Base-by-base conservation (phyloP, 2,113 vertebrate species). In the Thalassarche chlororhynchos region DNA sequence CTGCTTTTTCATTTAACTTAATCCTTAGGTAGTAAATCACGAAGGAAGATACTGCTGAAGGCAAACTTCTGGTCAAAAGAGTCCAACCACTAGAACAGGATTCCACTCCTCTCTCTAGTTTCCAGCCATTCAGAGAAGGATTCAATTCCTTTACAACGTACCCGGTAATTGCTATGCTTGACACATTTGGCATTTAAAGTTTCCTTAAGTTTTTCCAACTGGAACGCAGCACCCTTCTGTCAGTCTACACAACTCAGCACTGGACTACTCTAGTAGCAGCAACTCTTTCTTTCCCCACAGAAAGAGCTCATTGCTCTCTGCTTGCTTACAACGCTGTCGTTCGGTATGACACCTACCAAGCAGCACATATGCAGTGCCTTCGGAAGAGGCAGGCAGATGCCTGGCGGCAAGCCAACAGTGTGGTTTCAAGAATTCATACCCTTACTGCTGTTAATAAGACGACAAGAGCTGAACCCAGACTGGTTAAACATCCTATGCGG, bases 301-400 rank as follows among this genome's bases (percentile, higher is more conserved):
- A 58, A 69, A 44, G 25, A 14, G 10, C 15, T 38, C 38, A 8
- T 8, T 32, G 51, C 38, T 70, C 32, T 51, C 55, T 36, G 21
- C 60, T 65, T 49, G 5, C 47, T 47, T 34, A 20, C n/a, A 83
- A 69, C 0, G 1, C 18, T 47, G 40, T 3, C 3, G 1, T 5
- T 84, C 8, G 4, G 42, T n/a, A 12, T 1, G 0, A 81, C n/a
- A 62, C 21, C 75, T 17, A 52, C 23, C 40, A 40, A 79, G 51
- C 19, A 54, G 9, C 51, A 77, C 20, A 7, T 2, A 17, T 0
- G 4, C 47, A 61, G 28, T 5, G 6, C 36, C 40, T 70, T 54
- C 71, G 49, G 1, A 60, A 83, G 7, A 24, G 29, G 42, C 36
- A 65, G 17, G 14, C n/a, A 89, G 40, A 34, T 14, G 19, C 60